phyloP scores from a whole-genome alignment of 2,113 vertebrate genomes.

The Heloderma charlesbogerti region DNA sequence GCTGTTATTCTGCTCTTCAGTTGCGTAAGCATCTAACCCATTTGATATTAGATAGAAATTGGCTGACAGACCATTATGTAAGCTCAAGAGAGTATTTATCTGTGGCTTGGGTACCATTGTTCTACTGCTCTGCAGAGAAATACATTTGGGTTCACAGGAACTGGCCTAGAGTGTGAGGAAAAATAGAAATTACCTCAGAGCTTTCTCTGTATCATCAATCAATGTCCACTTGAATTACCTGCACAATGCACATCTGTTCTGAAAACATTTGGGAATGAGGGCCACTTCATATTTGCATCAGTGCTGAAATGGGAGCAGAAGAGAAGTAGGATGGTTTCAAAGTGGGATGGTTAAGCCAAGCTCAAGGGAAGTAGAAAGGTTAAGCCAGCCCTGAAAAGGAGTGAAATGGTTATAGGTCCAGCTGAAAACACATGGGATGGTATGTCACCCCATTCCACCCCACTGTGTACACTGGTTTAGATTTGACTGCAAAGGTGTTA shows the following conservation, averaged over 20 bases:
- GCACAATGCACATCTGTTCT: neutral
- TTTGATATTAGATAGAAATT: neutral
- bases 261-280: neutral
- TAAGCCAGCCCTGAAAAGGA: no score
- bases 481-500: no score
- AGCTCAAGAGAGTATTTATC: neutral
- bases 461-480: no score
- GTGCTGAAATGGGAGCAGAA: no score
- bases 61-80: neutral
- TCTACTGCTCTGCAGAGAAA: neutral
- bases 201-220: neutral
- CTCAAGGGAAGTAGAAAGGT: no score
- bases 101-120: neutral
- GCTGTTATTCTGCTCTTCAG: rapidly evolving
- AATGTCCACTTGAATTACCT: neutral
- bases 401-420: no score
- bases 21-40: neutral
- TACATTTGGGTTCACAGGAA: neutral
- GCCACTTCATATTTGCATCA: no score
- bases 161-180: neutral
- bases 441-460: no score
- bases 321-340: no score
- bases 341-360: no score
- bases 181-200: slow-evolving; percentile 17
- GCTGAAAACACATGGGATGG: no score